Evolutionary conservation across 2,797 vertebrate genomes (phyloP), one percentile per base, ranked within the genome.

Genomic region (Emys orbicularis): DNA sequence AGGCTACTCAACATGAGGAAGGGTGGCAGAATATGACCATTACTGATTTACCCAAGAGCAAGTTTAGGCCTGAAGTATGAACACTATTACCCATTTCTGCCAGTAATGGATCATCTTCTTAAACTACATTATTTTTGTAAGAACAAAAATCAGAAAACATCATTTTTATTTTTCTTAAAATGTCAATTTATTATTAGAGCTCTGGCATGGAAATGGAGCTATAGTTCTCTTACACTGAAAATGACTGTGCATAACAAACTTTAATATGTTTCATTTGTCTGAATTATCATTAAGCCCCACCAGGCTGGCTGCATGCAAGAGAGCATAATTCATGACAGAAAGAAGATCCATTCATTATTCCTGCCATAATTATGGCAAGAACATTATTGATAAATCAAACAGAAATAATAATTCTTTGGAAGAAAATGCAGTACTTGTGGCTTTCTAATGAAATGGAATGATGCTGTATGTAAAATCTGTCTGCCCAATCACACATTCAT

Each of bases 301-400:
- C 91, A 95, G 94, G 95, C 95, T 96, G 89, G 87, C 89, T 95
- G 80, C 84, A 59, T 59, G 84, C 41, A 90, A 93, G 86, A 96
- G 41, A 94, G 81, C 81, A 95, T 98, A 97, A 98, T 97, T 98
- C 97, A 97, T 65, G 90, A 86, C 27, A 95, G 96, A 97, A 93
- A 95, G 95, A 96, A 98, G 97, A 98, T 98, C 97, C 96, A 97
- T 98, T 98, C 89, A 95, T 98, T 98, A 97, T 97, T 98, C 94
- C 90, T 97, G 91, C 94, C 95, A 97, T 98, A 98, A 98, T 98
- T 98, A 98, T 92, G 95, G 91, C 72, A 94, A 92, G 92, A 97
- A 54, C 50, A 82, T 97, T 98, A 98, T 97, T 98, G 97, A 98
- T 98, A 98, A 97, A 98, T 97, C 96, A 98, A 98, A 96, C 34